These are phyloP conservation scores for Euschistus heros DNA, from an alignment of 1,140 invertebrate species.

Conservation along the genomic window DNA sequence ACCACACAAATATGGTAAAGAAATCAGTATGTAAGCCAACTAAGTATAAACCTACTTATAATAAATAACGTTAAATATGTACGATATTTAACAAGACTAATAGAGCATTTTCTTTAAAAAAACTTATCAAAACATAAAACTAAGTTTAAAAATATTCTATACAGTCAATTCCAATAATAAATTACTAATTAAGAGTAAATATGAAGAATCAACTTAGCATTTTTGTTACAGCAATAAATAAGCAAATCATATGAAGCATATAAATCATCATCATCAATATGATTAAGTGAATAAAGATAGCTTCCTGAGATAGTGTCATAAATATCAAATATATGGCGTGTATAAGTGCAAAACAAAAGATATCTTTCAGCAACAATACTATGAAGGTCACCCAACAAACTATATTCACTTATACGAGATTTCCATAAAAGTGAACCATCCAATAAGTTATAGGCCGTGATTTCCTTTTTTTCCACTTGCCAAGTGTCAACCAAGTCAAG, in stretches of 20 bases:
- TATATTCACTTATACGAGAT: constrained; percentile 15
- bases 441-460: not conserved
- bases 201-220: constrained; percentile 8
- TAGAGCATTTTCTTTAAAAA: no score
- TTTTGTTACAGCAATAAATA: constrained; percentile 8
- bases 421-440: constrained; percentile 11
- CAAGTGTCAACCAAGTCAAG: constrained; percentile 7
- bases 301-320: constrained; percentile 4
- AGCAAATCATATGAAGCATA: constrained; percentile 13
- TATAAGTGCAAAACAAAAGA: constrained; percentile 13
- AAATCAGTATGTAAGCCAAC: no score
- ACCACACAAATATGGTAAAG: no score
- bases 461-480: constrained; percentile 12
- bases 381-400: constrained; percentile 14
- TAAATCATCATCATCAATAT: constrained; percentile 13
- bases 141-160: no score
- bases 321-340: constrained; percentile 14
- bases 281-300: constrained; percentile 15
- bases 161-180: no score
- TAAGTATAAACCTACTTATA: no score
- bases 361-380: constrained; percentile 17
- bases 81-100: no score
- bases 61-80: no score
- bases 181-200: constrained; percentile 5
- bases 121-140: no score